phyloP scores from a whole-genome alignment of 2,888 invertebrate genomes.

The Leptarthrus brevirostris region DNA sequence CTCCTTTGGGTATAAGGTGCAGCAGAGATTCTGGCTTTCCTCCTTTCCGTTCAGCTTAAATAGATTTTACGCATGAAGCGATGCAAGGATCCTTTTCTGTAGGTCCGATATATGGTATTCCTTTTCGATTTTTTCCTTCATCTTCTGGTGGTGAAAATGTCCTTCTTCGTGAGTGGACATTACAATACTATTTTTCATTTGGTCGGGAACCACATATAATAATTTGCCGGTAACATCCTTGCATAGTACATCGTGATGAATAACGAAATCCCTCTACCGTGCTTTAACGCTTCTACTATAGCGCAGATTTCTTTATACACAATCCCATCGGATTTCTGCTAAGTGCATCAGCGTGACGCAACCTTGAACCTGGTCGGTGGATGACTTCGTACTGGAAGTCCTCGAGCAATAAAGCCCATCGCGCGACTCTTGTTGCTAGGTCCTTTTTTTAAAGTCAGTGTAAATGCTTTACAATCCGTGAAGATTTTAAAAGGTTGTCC shows the following conservation, averaged over 20 bases:
- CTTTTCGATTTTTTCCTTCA: background rate
- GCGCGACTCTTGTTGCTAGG: slow-evolving; percentile 57
- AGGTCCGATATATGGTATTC: background rate
- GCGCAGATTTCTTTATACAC: background rate
- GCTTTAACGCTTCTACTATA: background rate
- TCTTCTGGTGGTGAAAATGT: background rate
- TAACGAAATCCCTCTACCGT: background rate
- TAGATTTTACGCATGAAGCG: background rate
- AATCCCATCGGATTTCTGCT: slow-evolving; percentile 46
- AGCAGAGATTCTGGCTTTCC: slow-evolving; percentile 59
- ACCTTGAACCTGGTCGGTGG: slow-evolving; percentile 2
- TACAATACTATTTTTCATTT: background rate
- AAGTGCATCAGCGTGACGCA: slow-evolving; percentile 10
- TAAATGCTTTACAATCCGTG: slow-evolving; percentile 58
- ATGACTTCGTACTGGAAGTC: slow-evolving; percentile 16
- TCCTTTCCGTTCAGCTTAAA: slow-evolving; percentile 54
- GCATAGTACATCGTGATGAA: background rate
- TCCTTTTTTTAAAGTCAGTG: slow-evolving; percentile 57
- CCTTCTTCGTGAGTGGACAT: background rate
- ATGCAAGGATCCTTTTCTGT: background rate
- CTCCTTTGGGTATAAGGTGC: slow-evolving; percentile 57
- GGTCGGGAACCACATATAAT: background rate
- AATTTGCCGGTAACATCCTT: background rate
- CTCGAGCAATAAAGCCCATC: slow-evolving; percentile 55
- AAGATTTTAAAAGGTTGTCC: slow-evolving; percentile 55